Evolutionary conservation across 2,797 vertebrate genomes (phyloP).

Genomic region (Sebastes iracundus): DNA sequence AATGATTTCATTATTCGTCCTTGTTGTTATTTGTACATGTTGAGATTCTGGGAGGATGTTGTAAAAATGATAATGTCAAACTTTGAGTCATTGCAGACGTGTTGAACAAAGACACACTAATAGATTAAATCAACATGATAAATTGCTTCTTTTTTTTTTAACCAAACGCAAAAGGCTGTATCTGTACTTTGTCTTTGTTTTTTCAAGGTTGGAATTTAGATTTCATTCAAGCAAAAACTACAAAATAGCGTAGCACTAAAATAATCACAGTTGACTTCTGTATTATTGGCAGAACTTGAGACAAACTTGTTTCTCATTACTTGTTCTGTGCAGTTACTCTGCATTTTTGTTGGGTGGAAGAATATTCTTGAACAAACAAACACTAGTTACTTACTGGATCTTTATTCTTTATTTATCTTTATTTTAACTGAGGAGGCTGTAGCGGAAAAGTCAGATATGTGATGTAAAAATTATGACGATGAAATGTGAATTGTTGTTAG

Average conservation of each 20-base stretch:
- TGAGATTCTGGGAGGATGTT: not conserved
- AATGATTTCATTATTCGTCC: not conserved
- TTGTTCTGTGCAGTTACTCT: not conserved
- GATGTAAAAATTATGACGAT: not conserved
- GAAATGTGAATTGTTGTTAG: not conserved
- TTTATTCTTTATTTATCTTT: not conserved
- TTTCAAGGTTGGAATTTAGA: not conserved
- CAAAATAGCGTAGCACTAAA: not conserved
- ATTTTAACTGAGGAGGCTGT: not conserved
- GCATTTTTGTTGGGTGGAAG: not conserved
- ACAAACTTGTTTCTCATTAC: not conserved
- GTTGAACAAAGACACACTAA: not conserved
- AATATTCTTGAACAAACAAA: not conserved
- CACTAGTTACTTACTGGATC: not conserved
- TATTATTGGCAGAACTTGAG: not conserved
- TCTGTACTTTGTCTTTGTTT: not conserved
- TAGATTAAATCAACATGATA: not conserved
- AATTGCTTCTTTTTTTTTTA: not conserved
- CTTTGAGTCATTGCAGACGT: not conserved
- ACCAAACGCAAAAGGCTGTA: not conserved
- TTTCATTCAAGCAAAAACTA: not conserved
- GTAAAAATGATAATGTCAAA: not conserved
- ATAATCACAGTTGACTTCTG: not conserved
- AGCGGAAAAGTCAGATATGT: not conserved
- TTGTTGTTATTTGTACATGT: slow-evolving; percentile 8